Evolutionary conservation across 2,113 vertebrate species (phyloP).

Genomic region (Siphamia tubifer): DNA sequence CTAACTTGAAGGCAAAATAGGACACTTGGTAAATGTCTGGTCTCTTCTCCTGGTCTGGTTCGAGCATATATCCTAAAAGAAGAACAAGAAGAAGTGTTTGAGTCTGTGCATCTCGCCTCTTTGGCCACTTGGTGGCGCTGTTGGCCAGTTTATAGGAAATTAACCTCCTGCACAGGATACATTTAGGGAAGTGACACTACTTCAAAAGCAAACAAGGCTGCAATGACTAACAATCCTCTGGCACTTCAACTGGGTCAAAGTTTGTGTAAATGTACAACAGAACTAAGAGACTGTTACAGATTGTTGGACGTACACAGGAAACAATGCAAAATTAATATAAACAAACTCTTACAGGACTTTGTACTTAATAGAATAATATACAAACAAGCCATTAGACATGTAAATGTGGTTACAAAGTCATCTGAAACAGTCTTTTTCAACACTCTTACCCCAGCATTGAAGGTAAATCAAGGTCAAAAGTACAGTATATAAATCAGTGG

Average conservation of each 20-base stretch:
- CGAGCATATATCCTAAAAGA: slow-evolving; percentile 92
- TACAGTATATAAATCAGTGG: too few relatives aligned
- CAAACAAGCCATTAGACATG: too few relatives aligned
- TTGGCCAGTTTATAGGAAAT: slow-evolving; percentile 16
- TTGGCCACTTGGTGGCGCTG: slow-evolving; percentile 57
- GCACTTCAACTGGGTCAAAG: slow-evolving; percentile 43
- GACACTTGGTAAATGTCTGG: slow-evolving; percentile 98
- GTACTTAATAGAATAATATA: not conserved
- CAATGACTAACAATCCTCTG: not conserved
- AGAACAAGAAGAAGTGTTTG: not conserved
- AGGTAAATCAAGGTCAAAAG: too few relatives aligned
- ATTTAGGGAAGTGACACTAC: slow-evolving; percentile 23
- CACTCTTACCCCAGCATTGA: too few relatives aligned
- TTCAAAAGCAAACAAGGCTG: not conserved
- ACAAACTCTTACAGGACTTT: not conserved
- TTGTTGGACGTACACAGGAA: rapidly evolving
- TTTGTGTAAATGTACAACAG: not conserved
- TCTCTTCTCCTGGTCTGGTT: slow-evolving; percentile 91
- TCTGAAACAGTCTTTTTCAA: too few relatives aligned
- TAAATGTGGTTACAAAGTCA: too few relatives aligned
- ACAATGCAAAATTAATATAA: not conserved
- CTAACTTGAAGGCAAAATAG: slow-evolving; percentile 93
- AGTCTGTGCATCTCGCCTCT: not conserved
- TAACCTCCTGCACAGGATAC: not conserved
- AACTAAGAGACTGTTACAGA: not conserved